These are phyloP conservation scores for Lycodopsis pacificus DNA, from an alignment of 2,797 vertebrate genomes.

Conservation along the genomic window DNA sequence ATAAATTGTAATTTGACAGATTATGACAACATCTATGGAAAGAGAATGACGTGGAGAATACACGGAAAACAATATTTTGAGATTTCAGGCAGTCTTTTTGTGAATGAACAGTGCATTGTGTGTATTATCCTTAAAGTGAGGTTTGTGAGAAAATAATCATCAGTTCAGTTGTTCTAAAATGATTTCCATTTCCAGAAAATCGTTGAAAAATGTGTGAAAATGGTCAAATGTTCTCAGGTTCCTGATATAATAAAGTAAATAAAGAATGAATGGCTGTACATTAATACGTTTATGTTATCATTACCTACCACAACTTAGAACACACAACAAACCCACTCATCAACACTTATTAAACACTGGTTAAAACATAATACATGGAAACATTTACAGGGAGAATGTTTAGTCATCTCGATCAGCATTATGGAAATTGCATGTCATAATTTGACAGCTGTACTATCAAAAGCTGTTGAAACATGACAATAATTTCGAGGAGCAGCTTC, in stretches of 20 bases:
- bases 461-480: slow-evolving; percentile 10
- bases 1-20: slow-evolving; percentile 47
- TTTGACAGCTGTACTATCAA: slow-evolving; percentile 45
- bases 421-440: slow-evolving; percentile 52
- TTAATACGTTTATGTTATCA: background rate
- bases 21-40: slow-evolving; percentile 45
- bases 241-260: background rate
- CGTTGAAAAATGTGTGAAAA: background rate
- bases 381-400: slow-evolving; percentile 11
- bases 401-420: slow-evolving; percentile 51
- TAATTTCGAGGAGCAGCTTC: slow-evolving; percentile 39
- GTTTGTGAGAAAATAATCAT: background rate
- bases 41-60: slow-evolving; percentile 21
- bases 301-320: slow-evolving; percentile 2
- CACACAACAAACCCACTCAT: slow-evolving; percentile 22
- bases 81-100: background rate
- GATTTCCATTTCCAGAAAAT: background rate
- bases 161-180: background rate
- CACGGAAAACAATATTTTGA: slow-evolving; percentile 4
- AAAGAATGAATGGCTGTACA: background rate
- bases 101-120: background rate
- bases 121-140: slow-evolving; percentile 15
- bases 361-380: slow-evolving; percentile 26
- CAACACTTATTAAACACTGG: slow-evolving; percentile 35
- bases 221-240: background rate